Evolutionary conservation across 2,888 invertebrate genomes (phyloP).

Genomic region (Nephrotoma guestfalica): DNA sequence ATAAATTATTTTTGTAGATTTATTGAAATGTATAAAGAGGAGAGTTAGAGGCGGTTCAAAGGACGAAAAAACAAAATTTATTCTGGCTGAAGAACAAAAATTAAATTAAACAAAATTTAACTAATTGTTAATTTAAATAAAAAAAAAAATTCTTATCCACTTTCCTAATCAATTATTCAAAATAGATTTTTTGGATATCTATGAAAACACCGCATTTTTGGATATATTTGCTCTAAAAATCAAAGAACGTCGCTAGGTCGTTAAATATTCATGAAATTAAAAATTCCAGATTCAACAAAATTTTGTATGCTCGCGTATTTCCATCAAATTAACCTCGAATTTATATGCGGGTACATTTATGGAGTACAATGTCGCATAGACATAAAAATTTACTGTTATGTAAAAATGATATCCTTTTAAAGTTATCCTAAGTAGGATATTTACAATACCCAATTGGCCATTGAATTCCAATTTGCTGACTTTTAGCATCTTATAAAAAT

Average conservation of each 20-base stretch:
- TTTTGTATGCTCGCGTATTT: not conserved
- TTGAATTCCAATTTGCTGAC: not conserved
- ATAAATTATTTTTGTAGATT: not conserved
- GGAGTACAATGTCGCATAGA: not conserved
- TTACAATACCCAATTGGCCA: not conserved
- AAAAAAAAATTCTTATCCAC: not conserved
- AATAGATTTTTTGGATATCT: not conserved
- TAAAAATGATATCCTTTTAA: not conserved
- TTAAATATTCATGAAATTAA: not conserved
- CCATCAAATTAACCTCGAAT: not conserved
- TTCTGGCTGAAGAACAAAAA: not conserved
- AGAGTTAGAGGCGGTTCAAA: not conserved
- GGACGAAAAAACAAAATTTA: not conserved
- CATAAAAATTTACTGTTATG: not conserved
- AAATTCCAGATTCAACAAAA: not conserved
- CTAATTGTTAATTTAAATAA: not conserved
- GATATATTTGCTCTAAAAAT: not conserved
- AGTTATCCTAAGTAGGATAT: not conserved
- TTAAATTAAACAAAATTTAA: not conserved
- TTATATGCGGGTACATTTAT: not conserved
- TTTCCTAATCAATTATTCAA: not conserved
- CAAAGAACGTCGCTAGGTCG: not conserved
- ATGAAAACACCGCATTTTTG: not conserved
- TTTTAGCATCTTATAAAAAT: not conserved
- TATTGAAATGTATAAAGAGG: not conserved